Conservation (phyloP, 2,113 vertebrate species). For the Nycticryphes semicollaris region DNA sequence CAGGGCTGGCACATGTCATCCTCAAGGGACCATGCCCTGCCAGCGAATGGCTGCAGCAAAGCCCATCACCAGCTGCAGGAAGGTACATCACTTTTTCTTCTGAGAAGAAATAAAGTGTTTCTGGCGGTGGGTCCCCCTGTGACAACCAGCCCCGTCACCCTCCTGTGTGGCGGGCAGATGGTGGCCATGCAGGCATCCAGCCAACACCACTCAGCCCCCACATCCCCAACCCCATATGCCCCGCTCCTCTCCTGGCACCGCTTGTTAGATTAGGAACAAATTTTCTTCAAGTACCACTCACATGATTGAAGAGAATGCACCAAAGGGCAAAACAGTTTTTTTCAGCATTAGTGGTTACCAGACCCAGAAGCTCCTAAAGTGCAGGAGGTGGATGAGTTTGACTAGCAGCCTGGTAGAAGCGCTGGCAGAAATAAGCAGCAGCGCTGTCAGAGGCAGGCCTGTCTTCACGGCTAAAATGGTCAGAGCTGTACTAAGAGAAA, state of each 20-base stretch:
- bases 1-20: neutral
- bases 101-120: neutral
- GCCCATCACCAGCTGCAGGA: neutral
- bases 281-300: neutral
- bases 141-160: rapidly evolving
- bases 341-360: neutral
- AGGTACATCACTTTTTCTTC: neutral
- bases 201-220: neutral
- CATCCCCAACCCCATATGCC: neutral
- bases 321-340: neutral
- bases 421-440: neutral
- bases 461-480: neutral
- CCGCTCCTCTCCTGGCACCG: neutral
- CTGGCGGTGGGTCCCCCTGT: neutral
- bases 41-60: rapidly evolving
- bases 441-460: rapidly evolving
- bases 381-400: neutral
- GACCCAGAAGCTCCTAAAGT: neutral
- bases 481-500: neutral
- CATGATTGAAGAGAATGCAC: neutral
- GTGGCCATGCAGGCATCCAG: neutral
- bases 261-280: neutral
- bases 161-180: neutral
- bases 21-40: neutral
- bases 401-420: neutral